phyloP scores from a whole-genome alignment of 2,113 vertebrate species.

The crab-eating macaque (Macaca fascicularis) region DNA sequence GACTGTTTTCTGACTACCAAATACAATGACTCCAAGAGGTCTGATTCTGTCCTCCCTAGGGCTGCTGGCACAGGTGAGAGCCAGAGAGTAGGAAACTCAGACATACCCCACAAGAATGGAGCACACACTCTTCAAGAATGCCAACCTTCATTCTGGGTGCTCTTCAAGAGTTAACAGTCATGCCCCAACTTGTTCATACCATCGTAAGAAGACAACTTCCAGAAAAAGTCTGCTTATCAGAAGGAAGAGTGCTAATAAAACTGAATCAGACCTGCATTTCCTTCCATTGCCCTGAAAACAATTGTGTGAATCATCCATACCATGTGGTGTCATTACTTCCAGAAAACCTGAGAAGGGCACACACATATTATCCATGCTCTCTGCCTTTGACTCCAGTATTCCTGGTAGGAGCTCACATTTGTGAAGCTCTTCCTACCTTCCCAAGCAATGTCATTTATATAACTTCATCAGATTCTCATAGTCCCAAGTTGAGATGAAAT shows the following conservation, averaged over 20 bases:
- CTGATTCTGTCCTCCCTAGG: background rate
- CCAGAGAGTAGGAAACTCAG: background rate
- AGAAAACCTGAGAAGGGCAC: background rate
- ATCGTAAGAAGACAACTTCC: background rate
- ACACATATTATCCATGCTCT: background rate
- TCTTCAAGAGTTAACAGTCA: background rate
- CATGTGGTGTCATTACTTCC: background rate
- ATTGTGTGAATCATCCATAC: background rate
- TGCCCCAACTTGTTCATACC: background rate
- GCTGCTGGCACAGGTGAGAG: background rate
- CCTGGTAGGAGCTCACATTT: background rate
- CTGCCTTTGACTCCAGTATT: background rate
- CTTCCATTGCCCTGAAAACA: background rate
- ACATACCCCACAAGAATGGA: rapidly evolving
- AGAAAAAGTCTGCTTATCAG: background rate
- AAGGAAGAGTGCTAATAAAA: background rate
- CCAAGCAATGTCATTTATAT: background rate
- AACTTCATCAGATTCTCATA: background rate
- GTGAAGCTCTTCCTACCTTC: background rate
- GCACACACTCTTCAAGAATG: background rate
- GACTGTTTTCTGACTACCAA: background rate
- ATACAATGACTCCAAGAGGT: background rate
- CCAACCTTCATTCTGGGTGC: no score
- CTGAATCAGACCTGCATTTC: background rate
- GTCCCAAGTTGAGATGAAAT: background rate